These are phyloP conservation scores for Mareca penelope DNA, from an alignment of 2,797 vertebrate genomes.

Conservation along the genomic window DNA sequence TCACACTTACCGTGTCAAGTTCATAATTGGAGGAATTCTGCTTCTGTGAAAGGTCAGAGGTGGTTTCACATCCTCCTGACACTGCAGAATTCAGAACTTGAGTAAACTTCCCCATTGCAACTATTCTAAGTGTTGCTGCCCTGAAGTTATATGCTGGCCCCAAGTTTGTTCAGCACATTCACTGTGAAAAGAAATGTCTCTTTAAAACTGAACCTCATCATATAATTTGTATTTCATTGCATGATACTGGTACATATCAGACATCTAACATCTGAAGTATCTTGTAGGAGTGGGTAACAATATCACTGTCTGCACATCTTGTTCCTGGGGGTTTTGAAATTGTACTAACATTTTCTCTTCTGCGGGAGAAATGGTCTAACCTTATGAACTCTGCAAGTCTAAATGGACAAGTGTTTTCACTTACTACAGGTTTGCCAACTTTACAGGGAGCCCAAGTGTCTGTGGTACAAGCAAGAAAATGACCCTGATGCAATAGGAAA, in stretches of 20 bases:
- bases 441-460: slow-evolving; percentile 8
- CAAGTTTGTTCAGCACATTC: not conserved
- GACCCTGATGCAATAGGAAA: not conserved
- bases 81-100: not conserved
- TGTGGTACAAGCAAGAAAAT: slow-evolving; percentile 14
- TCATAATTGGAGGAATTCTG: not conserved
- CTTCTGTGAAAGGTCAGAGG: not conserved
- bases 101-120: not conserved
- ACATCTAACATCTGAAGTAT: not conserved
- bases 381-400: slow-evolving; percentile 35
- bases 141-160: not conserved
- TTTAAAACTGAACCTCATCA: not conserved
- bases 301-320: slow-evolving; percentile 20
- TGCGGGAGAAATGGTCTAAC: slow-evolving; percentile 30
- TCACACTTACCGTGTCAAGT: not conserved
- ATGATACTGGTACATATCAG: not conserved
- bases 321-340: slow-evolving; percentile 35
- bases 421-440: slow-evolving; percentile 26
- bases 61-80: not conserved
- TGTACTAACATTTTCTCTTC: slow-evolving; percentile 35
- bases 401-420: slow-evolving; percentile 54
- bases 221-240: slow-evolving; percentile 22
- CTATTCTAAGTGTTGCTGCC: not conserved
- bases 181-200: not conserved
- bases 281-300: slow-evolving; percentile 12